Evolutionary conservation across 2,113 vertebrate species (phyloP).

Genomic region (Boleophthalmus pectinirostris): DNA sequence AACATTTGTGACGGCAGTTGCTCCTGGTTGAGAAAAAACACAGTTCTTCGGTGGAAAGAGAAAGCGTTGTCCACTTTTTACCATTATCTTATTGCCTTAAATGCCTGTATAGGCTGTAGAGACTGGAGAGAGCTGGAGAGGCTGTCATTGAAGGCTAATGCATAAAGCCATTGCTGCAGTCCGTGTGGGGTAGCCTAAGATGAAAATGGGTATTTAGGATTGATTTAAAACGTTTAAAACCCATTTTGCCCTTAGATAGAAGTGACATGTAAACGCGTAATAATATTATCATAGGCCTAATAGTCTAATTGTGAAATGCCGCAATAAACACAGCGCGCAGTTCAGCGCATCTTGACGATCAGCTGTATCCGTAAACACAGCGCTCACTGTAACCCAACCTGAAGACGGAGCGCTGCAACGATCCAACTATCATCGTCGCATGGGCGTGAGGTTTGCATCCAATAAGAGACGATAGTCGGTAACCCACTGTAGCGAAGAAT

Average conservation of each 20-base stretch:
- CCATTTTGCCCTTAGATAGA: background rate
- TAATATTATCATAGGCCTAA: background rate
- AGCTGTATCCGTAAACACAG: slow-evolving; percentile 45
- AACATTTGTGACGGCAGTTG: slow-evolving; percentile 42
- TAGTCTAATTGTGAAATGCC: slow-evolving; percentile 3
- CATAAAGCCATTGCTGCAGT: slow-evolving; percentile 25
- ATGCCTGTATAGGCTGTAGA: slow-evolving; percentile 8
- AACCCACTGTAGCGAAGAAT: slow-evolving; percentile 27
- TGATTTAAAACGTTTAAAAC: slow-evolving; percentile 7
- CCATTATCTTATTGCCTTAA: slow-evolving; percentile 40
- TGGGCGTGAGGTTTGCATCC: slow-evolving; percentile 71
- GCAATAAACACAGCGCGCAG: background rate
- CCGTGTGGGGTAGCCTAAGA: background rate
- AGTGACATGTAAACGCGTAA: background rate
- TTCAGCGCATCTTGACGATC: slow-evolving; percentile 20
- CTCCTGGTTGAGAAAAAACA: slow-evolving; percentile 15
- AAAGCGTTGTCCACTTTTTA: slow-evolving; percentile 30
- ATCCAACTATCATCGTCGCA: slow-evolving; percentile 72
- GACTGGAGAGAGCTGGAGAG: background rate
- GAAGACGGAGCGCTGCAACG: slow-evolving; percentile 58
- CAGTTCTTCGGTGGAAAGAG: slow-evolving; percentile 21
- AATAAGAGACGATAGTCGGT: slow-evolving; percentile 44
- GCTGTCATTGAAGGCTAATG: background rate
- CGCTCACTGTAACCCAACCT: slow-evolving; percentile 60
- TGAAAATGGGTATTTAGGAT: slow-evolving; percentile 20